These are phyloP conservation scores for Scaptodrosophila lebanonensis DNA, from an alignment of 1,140 invertebrate species.

Conservation along the genomic window DNA sequence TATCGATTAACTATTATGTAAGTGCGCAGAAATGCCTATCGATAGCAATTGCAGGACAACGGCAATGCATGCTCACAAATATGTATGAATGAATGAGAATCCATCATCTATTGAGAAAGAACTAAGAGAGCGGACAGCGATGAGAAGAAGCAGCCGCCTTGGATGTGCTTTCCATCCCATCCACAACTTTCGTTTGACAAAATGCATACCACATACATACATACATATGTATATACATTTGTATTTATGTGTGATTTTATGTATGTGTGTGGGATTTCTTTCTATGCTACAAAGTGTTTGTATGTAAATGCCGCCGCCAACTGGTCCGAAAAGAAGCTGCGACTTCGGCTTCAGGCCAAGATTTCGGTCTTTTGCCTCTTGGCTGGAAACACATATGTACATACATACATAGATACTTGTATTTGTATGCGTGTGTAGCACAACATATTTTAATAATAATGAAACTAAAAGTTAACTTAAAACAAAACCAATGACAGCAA, in stretches of 20 bases:
- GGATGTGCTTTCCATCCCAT: slow-evolving; percentile 26
- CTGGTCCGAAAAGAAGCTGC: not conserved
- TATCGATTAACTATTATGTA: slow-evolving; percentile 32
- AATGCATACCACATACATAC: slow-evolving; percentile 12
- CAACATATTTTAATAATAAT: slow-evolving; percentile 64
- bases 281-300: too few relatives aligned
- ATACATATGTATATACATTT: too few relatives aligned
- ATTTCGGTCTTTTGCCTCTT: slow-evolving; percentile 27
- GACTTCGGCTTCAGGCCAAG: not conserved
- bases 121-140: slow-evolving; percentile 5
- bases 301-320: too few relatives aligned
- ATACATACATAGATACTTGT: too few relatives aligned
- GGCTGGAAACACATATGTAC: slow-evolving; percentile 70
- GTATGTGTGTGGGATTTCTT: not conserved
- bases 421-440: slow-evolving; percentile 39
- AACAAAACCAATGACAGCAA: slow-evolving; percentile 19
- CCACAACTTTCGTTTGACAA: slow-evolving; percentile 55
- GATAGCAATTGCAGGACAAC: too few relatives aligned
- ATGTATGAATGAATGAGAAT: slow-evolving; percentile 18
- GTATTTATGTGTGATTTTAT: slow-evolving; percentile 13
- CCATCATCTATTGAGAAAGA: slow-evolving; percentile 9
- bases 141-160: not conserved
- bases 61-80: too few relatives aligned
- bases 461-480: slow-evolving; percentile 70
- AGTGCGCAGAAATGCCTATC: slow-evolving; percentile 25